A percentile compares a stretch with the other conserved stretches of the same genome.
Conservation (phyloP, 2,113 vertebrate genomes). For the Lophotis ruficrista region DNA sequence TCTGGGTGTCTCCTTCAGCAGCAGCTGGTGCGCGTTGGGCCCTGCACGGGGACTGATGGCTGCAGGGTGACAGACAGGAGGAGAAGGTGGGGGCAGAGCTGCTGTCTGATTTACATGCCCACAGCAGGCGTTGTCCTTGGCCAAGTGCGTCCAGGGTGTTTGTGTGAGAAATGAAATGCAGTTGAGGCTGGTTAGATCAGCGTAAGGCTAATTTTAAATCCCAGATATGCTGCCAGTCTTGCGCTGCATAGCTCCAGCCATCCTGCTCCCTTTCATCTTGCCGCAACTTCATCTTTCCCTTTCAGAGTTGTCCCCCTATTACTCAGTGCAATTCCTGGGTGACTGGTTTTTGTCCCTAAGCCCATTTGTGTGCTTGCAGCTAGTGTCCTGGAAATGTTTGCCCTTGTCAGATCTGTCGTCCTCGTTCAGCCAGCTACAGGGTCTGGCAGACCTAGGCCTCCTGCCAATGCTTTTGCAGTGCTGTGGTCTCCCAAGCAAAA, state of each 20-base stretch:
- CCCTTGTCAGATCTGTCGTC: slow-evolving; percentile 46
- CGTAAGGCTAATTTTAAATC: slow-evolving; percentile 7
- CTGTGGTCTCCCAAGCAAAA: slow-evolving; percentile 39
- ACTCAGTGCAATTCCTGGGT: neutral
- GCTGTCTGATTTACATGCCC: neutral
- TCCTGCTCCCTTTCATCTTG: neutral
- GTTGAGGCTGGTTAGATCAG: neutral
- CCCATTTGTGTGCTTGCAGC: neutral
- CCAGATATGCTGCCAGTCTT: neutral
- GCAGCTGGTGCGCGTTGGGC: neutral
- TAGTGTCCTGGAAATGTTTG: slow-evolving; percentile 21
- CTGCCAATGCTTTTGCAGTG: neutral
- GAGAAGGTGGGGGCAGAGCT: neutral
- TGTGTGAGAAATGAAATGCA: neutral
- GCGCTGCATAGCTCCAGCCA: neutral
- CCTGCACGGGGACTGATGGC: neutral
- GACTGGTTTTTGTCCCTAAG: neutral
- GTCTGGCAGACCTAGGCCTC: slow-evolving; percentile 40
- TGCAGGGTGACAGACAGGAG: neutral
- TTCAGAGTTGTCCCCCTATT: neutral
- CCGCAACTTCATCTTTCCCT: neutral
- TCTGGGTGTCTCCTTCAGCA: neutral
- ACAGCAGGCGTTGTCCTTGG: slow-evolving; percentile 10
- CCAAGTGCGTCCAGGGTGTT: neutral
- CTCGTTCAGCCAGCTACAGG: neutral